Evolutionary conservation across 2,113 vertebrate species (phyloP), one percentile per base, ranked within the genome.

Genomic region (Felis chaus): DNA sequence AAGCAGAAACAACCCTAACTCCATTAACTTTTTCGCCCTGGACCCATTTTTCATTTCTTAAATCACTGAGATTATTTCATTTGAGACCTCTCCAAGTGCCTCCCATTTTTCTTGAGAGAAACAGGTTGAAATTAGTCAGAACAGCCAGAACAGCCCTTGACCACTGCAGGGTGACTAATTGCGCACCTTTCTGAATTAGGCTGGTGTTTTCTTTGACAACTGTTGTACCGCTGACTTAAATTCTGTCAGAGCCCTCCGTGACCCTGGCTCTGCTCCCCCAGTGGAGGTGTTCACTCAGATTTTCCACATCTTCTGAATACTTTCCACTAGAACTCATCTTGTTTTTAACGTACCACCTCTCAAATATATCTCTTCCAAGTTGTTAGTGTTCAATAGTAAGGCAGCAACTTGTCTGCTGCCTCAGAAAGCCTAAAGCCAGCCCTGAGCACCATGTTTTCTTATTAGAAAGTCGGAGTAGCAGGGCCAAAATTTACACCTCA

Each of bases 41-140:
- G 71, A 41, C 78, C 79, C 65, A 69, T 76, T 82, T 87, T 74
- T 94, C 66, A 33, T 92, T 55, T 94, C 39, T 55, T 73, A 86
- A 90, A 83, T 93, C 88, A 57, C 2, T 36, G 27, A 94, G 79
- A 87, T 69, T 21, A 48, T 83, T 95, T 90, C 61, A 81, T 90
- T 93, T 85, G 91, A 92, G 87, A 65, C 45, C 33, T 93, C 50
- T 48, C 36, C 21, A 93, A 41, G 57, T 76, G 27, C 71, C 81
- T 93, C 88, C 81, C 84, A 89, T 53, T 78, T 91, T 57, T 91
- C 36, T 97, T 31, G 55, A 91, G 57, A 96, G 78, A 95, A 96
- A 97, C 89, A 94, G 78, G 80, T 33, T 93, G 94, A 96, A 96
- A 97, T 97, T 96, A 95, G 93, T 98, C 97, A 96, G 78, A 80